Conservation (phyloP, 2,797 vertebrate species). For the Masticophis lateralis region DNA sequence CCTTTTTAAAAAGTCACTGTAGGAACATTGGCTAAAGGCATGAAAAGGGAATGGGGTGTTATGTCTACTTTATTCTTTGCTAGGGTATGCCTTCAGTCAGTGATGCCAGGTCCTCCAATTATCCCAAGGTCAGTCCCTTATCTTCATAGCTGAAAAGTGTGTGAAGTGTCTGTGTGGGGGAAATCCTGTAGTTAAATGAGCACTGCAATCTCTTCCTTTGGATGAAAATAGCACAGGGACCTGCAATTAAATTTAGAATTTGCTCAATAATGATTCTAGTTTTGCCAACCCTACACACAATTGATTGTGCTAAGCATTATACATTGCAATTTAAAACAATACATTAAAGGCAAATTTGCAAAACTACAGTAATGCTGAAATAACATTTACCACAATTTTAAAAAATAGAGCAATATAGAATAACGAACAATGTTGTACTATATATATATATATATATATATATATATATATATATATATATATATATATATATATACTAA, state of each 20-base stretch:
- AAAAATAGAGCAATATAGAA: background rate
- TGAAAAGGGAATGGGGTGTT: background rate
- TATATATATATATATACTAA: too few relatives aligned
- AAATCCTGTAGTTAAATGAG: background rate
- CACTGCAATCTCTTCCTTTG: background rate
- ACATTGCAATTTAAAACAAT: background rate
- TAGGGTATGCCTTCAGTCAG: conserved; percentile 1
- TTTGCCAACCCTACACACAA: background rate
- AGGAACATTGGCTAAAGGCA: background rate
- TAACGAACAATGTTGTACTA: background rate
- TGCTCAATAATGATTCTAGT: background rate
- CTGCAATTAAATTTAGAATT: background rate
- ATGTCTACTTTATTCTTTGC: background rate
- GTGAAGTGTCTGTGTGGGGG: too few relatives aligned
- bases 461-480: too few relatives aligned
- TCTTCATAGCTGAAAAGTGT: background rate
- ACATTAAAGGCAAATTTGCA: background rate
- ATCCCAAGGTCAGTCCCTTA: conserved; percentile 3
- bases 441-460: too few relatives aligned
- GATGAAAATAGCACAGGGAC: background rate
- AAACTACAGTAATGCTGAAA: background rate
- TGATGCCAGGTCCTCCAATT: background rate
- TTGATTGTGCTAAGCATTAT: background rate
- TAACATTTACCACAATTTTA: background rate
- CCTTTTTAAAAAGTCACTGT: background rate